Evolutionary conservation across 1,140 invertebrate species (phyloP).

Genomic region (Bombus waltoni): DNA sequence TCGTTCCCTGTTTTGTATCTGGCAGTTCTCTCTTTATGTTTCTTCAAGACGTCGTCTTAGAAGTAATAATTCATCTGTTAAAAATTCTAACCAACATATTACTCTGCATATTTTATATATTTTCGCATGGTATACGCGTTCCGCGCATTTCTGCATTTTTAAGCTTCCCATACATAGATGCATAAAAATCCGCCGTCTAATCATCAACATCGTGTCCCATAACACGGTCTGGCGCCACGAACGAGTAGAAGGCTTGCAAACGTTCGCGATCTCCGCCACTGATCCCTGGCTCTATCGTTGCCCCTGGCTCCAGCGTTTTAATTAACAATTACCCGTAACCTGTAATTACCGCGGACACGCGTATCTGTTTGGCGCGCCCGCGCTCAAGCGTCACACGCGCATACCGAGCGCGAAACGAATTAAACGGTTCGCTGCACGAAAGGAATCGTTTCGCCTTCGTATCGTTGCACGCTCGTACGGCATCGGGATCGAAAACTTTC

Average conservation of each 20-base stretch:
- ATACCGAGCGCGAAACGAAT: constrained; percentile 5
- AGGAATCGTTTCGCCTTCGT: neutral
- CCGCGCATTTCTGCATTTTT: no score
- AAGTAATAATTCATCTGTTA: no score
- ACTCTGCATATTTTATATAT: no score
- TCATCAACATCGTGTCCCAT: neutral
- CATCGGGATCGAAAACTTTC: neutral
- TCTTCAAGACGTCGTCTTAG: no score
- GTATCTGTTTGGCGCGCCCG: neutral
- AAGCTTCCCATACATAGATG: no score
- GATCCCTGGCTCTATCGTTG: neutral
- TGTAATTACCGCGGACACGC: constrained; percentile 26
- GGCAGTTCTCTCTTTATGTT: no score
- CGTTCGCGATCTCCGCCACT: neutral
- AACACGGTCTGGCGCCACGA: neutral
- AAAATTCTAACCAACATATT: no score
- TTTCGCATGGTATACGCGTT: no score
- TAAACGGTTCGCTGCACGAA: constrained; percentile 15
- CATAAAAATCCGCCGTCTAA: neutral
- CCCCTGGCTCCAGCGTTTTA: constrained; percentile 17
- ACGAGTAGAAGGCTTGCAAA: neutral
- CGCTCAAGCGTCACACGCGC: no score
- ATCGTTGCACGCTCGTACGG: neutral
- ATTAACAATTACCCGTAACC: constrained; percentile 45
- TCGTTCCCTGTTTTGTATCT: no score